A percentile compares a stretch with the other conserved stretches of the same genome.
phyloP scores from a whole-genome alignment of 2,113 vertebrate species.

The Pomatostomus ruficeps region DNA sequence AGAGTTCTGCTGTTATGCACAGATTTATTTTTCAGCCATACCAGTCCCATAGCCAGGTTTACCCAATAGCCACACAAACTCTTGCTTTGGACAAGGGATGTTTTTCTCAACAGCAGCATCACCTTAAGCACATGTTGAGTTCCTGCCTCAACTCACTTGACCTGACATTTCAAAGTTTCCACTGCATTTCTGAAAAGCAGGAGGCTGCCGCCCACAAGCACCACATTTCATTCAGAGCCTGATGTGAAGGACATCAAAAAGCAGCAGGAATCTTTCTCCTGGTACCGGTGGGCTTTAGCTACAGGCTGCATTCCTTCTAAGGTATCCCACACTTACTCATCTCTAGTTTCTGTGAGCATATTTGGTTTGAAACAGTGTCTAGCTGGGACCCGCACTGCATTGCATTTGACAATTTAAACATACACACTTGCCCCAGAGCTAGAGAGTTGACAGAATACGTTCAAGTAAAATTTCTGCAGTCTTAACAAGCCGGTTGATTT shows the following conservation, averaged over 20 bases:
- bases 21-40: background rate
- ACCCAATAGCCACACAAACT: background rate
- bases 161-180: background rate
- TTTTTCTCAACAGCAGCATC: background rate
- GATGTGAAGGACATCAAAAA: constrained; percentile 2
- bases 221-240: background rate
- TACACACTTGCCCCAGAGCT: background rate
- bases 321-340: background rate
- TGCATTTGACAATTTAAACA: background rate
- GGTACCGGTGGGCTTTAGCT: background rate
- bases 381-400: background rate
- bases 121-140: background rate
- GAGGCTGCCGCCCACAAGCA: background rate
- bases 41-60: background rate
- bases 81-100: background rate
- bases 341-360: background rate
- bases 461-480: background rate
- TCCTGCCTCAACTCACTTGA: background rate
- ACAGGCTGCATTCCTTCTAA: background rate
- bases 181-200: background rate
- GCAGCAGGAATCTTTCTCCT: background rate
- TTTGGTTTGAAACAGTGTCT: background rate
- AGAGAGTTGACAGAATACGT: background rate
- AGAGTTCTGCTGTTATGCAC: background rate
- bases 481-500: background rate